phyloP scores from a whole-genome alignment of 1,140 invertebrate species.

The Onthophagus taurus region DNA sequence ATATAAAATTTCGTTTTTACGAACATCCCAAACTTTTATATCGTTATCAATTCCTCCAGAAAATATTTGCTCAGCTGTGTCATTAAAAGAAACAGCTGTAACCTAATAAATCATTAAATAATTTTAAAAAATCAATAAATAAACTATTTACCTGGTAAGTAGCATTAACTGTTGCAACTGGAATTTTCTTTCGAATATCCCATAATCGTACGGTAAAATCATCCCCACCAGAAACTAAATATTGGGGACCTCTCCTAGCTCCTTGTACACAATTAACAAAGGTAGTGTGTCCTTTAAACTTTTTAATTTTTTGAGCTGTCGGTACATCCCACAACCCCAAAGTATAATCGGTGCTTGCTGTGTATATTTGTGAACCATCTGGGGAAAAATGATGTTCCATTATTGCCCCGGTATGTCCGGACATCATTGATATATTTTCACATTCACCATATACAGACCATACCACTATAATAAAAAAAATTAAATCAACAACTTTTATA shows the following conservation, averaged over 20 bases:
- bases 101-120: constrained; percentile 49
- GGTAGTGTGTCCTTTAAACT: constrained; percentile 81
- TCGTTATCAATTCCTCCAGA: constrained; percentile 96
- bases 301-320: constrained; percentile 78
- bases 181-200: constrained; percentile 75
- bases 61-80: constrained; percentile 85
- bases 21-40: constrained; percentile 95
- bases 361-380: constrained; percentile 84
- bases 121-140: constrained; percentile 1
- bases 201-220: constrained; percentile 90
- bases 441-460: constrained; percentile 99
- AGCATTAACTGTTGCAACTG: constrained; percentile 70
- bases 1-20: constrained; percentile 83
- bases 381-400: constrained; percentile 95
- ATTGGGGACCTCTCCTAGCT: constrained; percentile 76
- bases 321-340: constrained; percentile 92
- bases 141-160: constrained; percentile 51
- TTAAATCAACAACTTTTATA: background rate
- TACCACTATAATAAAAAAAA: constrained; percentile 56
- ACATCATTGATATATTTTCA: constrained; percentile 89
- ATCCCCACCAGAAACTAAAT: constrained; percentile 89
- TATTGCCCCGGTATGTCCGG: constrained; percentile 92
- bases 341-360: constrained; percentile 90
- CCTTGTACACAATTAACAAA: constrained; percentile 82
- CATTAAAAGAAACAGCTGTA: constrained; percentile 89